A percentile compares a stretch with the other conserved stretches of the same genome.
Conservation (phyloP, 1,140 invertebrate species). For the Drosophila nigrodunni region DNA sequence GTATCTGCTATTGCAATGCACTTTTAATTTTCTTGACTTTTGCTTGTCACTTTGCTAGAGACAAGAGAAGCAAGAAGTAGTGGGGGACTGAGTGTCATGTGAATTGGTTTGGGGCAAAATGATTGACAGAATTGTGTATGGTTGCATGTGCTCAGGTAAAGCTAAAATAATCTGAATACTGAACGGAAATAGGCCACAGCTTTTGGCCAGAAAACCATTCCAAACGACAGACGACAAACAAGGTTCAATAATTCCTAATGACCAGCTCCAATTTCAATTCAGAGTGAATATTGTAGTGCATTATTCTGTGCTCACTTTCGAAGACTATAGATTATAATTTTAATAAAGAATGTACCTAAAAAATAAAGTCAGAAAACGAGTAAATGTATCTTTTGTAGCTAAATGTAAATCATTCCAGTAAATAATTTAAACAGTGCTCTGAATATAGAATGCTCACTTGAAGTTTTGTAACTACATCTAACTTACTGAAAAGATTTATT, state of each 20-base stretch:
- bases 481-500: too few relatives aligned
- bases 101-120: conserved; percentile 11
- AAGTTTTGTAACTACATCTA: too few relatives aligned
- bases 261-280: neutral
- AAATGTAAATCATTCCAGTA: too few relatives aligned
- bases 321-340: neutral
- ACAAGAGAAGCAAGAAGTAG: too few relatives aligned
- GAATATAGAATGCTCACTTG: too few relatives aligned
- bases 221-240: conserved; percentile 2
- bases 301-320: neutral
- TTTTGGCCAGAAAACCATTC: conserved; percentile 5
- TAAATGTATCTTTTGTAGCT: too few relatives aligned
- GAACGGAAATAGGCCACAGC: conserved; percentile 26
- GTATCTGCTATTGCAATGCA: conserved; percentile 33
- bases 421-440: too few relatives aligned
- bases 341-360: too few relatives aligned
- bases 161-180: conserved; percentile 35
- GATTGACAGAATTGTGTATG: conserved; percentile 35
- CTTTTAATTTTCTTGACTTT: conserved; percentile 54
- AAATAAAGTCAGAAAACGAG: too few relatives aligned
- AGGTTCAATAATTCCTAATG: conserved; percentile 16
- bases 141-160: conserved; percentile 7
- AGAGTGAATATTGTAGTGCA: neutral
- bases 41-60: conserved; percentile 22
- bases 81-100: conserved; percentile 23